phyloP scores from a whole-genome alignment of 2,888 invertebrate genomes.

The Byasa hedistus region DNA sequence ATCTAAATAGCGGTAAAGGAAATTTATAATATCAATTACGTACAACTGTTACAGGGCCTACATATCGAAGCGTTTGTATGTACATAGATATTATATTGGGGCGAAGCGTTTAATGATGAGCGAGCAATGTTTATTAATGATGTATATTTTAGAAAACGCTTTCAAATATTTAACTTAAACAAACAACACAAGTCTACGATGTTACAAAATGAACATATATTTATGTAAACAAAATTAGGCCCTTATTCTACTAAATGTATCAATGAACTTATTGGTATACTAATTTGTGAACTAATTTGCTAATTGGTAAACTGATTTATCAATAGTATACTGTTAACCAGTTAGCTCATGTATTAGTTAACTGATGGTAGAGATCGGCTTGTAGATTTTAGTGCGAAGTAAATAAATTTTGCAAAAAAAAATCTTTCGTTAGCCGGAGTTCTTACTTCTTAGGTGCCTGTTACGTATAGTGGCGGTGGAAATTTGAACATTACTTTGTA shows the following conservation, averaged over 20 bases:
- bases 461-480: too few relatives aligned
- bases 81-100: neutral
- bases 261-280: neutral
- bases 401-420: too few relatives aligned
- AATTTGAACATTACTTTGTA: too few relatives aligned
- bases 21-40: conserved; percentile 8
- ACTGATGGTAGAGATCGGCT: too few relatives aligned
- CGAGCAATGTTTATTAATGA: neutral
- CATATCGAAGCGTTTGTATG: neutral
- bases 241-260: neutral
- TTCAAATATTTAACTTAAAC: neutral
- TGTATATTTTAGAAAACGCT: conserved; percentile 3
- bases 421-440: too few relatives aligned
- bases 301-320: too few relatives aligned
- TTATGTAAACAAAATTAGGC: neutral
- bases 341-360: too few relatives aligned
- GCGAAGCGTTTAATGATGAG: neutral
- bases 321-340: too few relatives aligned
- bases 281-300: too few relatives aligned
- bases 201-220: neutral
- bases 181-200: neutral
- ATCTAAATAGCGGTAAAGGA: neutral
- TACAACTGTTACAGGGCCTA: conserved; percentile 3
- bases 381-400: too few relatives aligned
- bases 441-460: too few relatives aligned